phyloP scores from a whole-genome alignment of 2,113 vertebrate species.

The Condylura cristata region DNA sequence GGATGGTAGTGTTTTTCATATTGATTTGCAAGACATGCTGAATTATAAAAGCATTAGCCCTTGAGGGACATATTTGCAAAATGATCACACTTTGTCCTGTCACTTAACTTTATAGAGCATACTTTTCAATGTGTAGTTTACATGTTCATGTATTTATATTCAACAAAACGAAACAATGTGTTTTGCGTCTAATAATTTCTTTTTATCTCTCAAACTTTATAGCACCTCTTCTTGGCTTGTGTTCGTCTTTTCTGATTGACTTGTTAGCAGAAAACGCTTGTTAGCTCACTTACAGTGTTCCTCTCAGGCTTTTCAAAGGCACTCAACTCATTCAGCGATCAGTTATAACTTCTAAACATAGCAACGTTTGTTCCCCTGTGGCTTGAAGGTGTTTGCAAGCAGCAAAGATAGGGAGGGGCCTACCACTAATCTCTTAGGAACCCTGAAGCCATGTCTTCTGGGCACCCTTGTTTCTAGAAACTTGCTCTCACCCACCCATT shows the following conservation, averaged over 20 bases:
- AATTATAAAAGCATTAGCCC: slow-evolving; percentile 9
- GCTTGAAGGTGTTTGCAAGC: background rate
- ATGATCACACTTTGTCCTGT: background rate
- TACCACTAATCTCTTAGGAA: background rate
- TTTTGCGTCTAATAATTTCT: background rate
- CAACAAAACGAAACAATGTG: background rate
- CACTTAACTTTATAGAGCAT: background rate
- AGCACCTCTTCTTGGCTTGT: background rate
- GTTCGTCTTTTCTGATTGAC: background rate
- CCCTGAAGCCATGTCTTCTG: fast-evolving
- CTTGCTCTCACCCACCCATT: background rate
- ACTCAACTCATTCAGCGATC: no score
- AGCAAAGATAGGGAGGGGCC: background rate
- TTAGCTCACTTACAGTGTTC: background rate
- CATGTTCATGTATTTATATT: background rate
- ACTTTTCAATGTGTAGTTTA: background rate
- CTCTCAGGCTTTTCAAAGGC: background rate
- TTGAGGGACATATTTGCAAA: background rate
- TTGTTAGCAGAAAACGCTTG: background rate
- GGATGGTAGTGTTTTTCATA: background rate
- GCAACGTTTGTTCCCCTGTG: background rate
- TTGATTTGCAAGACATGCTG: slow-evolving; percentile 23
- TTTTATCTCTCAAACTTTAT: background rate
- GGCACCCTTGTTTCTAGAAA: background rate
- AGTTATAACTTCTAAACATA: background rate